Percentiles rank a stretch among this genome's conserved stretches.
These are phyloP conservation scores for Hirtodrosophila duncani DNA, from an alignment of 2,888 invertebrate genomes.

Conservation along the genomic window DNA sequence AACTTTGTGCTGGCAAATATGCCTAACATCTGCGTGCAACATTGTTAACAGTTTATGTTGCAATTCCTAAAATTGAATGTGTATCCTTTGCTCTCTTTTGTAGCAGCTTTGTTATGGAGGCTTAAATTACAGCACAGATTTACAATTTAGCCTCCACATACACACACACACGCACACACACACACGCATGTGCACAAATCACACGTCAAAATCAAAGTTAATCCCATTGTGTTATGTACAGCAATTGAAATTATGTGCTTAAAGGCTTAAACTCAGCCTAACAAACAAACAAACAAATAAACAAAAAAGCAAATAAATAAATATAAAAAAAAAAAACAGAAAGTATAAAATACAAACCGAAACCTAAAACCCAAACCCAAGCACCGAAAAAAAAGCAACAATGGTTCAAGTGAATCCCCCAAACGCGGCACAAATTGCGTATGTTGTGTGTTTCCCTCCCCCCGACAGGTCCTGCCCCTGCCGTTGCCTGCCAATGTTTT, in stretches of 20 bases:
- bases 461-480: conserved; percentile 2
- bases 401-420: conserved; percentile 40
- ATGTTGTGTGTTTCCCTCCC: conserved; percentile 42
- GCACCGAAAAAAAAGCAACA: conserved; percentile 17
- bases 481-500: conserved; percentile 6
- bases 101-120: too few relatives aligned
- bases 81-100: too few relatives aligned
- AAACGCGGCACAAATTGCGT: conserved; percentile 67
- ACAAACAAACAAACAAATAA: conserved; percentile 40
- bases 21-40: too few relatives aligned
- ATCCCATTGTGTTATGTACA: conserved; percentile 69
- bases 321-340: conserved; percentile 9
- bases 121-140: too few relatives aligned
- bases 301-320: too few relatives aligned
- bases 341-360: conserved; percentile 11
- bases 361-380: conserved; percentile 1
- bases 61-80: too few relatives aligned
- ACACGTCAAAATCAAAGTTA: conserved; percentile 72
- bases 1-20: too few relatives aligned
- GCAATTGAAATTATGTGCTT: conserved; percentile 73
- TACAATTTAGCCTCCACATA: too few relatives aligned
- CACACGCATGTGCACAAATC: conserved; percentile 39
- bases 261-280: conserved; percentile 61
- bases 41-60: too few relatives aligned
- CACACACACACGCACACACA: conserved; percentile 14